Base-by-base conservation (phyloP, 2,113 vertebrate genomes). In the Grammomys surdaster region DNA sequence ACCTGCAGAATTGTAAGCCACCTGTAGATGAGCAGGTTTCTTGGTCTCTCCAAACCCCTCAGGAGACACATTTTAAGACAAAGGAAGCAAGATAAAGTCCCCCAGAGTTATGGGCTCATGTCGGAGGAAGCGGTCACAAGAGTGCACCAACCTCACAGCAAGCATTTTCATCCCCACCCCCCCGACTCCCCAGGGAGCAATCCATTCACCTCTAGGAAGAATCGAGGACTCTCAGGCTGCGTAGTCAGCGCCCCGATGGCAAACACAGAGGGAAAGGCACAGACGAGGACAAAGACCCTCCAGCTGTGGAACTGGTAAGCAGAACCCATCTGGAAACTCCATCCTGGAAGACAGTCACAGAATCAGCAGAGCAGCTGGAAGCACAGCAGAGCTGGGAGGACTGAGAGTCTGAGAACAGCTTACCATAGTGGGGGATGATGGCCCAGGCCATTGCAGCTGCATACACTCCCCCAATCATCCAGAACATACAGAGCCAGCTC, bases 401-500 rank as follows among this genome's bases (percentile, higher is more conserved):
- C 46, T 33, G 75, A 43, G 22, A 16, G 31, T 36, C 72, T 9
- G n/a, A 31, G n/a, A 20, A 56, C 33, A 31, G 84, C 98, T 98
- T 98, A 99, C 99, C 99, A 0, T 99, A 99, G 97, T 99, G 99
- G 1, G 99, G 99, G 95, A 99, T 99, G 98, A 99, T 99, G 98
- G 99, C 99, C 99, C 99, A 99, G 60, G 99, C 99, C 99, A 99
- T 99, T 36, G 99, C 99, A 0, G 99, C 99, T 11, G 99, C 99
- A 1, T 99, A 99, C 98, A 99, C 99, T 3, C 99, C 99, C 0
- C 99, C 99, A 0, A 99, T 99, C 99, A 99, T 99, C 99, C 99
- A 99, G 98, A 99, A 99, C 99, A 99, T 99, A 98, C 99, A 99
- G 93, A 99, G 99, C 99, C 99, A 99, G 98, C 99, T 99, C 97